Conservation (phyloP, 1,140 invertebrate genomes). For the Brachionus sp. region DNA sequence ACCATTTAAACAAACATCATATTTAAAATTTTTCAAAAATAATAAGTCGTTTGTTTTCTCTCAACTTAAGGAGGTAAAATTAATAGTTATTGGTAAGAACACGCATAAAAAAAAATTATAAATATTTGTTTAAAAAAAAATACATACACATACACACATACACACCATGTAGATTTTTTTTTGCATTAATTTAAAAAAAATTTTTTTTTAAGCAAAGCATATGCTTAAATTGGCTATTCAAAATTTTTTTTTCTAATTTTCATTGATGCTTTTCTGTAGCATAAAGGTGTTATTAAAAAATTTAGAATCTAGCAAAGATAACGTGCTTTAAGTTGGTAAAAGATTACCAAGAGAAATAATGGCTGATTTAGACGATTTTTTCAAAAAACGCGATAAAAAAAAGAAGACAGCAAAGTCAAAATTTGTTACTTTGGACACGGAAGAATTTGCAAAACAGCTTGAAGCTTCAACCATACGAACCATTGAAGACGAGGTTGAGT, state of each 20-base stretch:
- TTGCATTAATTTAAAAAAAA: background rate
- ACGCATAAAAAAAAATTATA: background rate
- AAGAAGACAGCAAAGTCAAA: slow-evolving; percentile 33
- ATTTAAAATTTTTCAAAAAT: background rate
- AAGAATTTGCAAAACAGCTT: slow-evolving; percentile 40
- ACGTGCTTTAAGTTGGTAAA: background rate
- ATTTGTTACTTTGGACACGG: slow-evolving; percentile 29
- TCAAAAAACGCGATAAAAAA: slow-evolving; percentile 45
- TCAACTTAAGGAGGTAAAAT: background rate
- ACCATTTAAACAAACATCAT: background rate
- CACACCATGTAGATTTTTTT: background rate
- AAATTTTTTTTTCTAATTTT: too few species aligned
- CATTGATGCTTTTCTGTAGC: background rate
- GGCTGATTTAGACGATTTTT: slow-evolving; percentile 45
- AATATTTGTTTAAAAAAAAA: background rate
- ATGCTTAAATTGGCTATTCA: background rate
- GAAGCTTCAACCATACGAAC: slow-evolving; percentile 9
- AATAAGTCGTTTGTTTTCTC: background rate
- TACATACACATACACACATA: background rate
- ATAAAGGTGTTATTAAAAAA: background rate
- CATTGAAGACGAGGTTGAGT: slow-evolving; percentile 4
- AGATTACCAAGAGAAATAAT: background rate
- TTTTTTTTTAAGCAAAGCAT: background rate
- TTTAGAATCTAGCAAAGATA: background rate
- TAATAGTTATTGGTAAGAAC: background rate